Percentiles rank a stretch among this genome's conserved stretches.
Evolutionary conservation across 2,888 invertebrate genomes (phyloP).

Genomic region (Epistrophe eligans): DNA sequence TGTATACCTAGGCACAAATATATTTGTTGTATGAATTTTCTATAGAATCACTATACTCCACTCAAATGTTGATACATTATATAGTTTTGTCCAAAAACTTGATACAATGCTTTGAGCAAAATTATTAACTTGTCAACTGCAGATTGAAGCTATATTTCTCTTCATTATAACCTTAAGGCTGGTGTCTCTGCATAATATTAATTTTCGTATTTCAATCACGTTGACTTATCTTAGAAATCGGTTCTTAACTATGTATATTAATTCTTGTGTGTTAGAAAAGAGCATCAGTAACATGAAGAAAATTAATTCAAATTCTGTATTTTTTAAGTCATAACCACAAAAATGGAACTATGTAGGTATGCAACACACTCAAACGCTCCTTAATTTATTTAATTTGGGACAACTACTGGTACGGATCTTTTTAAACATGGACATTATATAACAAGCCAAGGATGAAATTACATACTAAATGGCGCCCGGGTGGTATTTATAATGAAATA

Average conservation of each 20-base stretch:
- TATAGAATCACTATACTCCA: not conserved
- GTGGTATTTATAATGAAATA: not conserved
- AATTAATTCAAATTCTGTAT: conserved; percentile 13
- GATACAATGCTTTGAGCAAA: conserved; percentile 16
- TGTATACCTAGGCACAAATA: not conserved
- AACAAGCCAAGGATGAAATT: not conserved
- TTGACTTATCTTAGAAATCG: conserved; percentile 12
- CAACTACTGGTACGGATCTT: not conserved
- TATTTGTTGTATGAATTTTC: not conserved
- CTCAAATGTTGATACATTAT: not conserved
- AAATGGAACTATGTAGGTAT: not conserved
- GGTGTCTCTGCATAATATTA: not conserved
- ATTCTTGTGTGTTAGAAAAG: not conserved
- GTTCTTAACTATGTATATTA: not conserved
- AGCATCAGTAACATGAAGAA: not conserved
- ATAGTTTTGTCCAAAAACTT: conserved; percentile 24
- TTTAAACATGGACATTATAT: not conserved
- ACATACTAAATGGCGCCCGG: conserved; percentile 1
- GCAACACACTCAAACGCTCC: not conserved
- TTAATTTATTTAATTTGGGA: not conserved
- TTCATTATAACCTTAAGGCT: not conserved
- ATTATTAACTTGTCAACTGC: conserved; percentile 63
- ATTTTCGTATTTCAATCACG: conserved; percentile 16
- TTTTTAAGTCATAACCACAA: not conserved
- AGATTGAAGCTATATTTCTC: conserved; percentile 26